phyloP scores from a whole-genome alignment of 2,888 invertebrate species.

The Caenorhabditis sp. region DNA sequence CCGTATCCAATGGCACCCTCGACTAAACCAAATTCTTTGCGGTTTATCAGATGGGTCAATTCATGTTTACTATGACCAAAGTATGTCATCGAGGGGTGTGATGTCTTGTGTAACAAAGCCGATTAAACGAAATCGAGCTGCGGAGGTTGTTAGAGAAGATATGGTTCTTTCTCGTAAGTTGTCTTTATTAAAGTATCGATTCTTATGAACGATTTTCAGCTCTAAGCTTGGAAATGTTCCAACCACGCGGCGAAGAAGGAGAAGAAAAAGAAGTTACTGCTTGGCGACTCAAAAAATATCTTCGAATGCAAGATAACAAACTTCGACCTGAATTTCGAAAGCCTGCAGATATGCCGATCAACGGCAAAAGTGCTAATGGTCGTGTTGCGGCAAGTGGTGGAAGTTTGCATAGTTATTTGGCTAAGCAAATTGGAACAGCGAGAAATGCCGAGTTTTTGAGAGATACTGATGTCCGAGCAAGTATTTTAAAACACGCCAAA shows the following conservation, averaged over 20 bases:
- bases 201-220: too few species aligned
- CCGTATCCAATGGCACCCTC: slow-evolving; percentile 92
- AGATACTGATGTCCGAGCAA: slow-evolving; percentile 66
- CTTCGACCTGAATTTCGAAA: slow-evolving; percentile 71
- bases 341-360: slow-evolving; percentile 75
- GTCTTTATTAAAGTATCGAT: too few species aligned
- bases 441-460: slow-evolving; percentile 64
- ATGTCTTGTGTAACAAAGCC: slow-evolving; percentile 81
- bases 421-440: slow-evolving; percentile 85
- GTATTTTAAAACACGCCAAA: slow-evolving; percentile 69
- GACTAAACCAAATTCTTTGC: slow-evolving; percentile 93
- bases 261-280: slow-evolving; percentile 69
- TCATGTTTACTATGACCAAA: slow-evolving; percentile 88
- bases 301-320: slow-evolving; percentile 70
- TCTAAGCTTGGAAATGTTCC: slow-evolving; percentile 89
- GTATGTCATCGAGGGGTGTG: slow-evolving; percentile 84
- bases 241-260: slow-evolving; percentile 77
- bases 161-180: slow-evolving; percentile 86
- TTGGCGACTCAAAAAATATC: slow-evolving; percentile 64
- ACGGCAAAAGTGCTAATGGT: slow-evolving; percentile 73
- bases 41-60: slow-evolving; percentile 81
- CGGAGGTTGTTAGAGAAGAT: slow-evolving; percentile 86
- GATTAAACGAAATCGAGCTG: slow-evolving; percentile 71
- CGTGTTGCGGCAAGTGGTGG: slow-evolving; percentile 78
- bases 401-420: slow-evolving; percentile 93